phyloP scores from a whole-genome alignment of 1,140 invertebrate genomes.

The Habropoda laboriosa region DNA sequence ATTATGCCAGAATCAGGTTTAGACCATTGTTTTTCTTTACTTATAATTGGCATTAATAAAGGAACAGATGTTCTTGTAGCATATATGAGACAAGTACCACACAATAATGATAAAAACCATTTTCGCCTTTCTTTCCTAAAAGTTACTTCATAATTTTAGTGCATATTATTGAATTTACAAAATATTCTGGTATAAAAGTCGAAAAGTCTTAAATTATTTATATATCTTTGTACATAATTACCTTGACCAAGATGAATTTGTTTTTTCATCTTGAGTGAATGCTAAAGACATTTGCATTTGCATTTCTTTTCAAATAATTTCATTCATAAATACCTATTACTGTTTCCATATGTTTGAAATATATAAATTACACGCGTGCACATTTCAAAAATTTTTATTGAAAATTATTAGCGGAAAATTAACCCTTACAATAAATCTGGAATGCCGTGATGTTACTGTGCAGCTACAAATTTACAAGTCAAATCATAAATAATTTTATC shows the following conservation, averaged over 20 bases:
- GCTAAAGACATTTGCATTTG: constrained; percentile 49
- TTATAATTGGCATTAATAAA: constrained; percentile 85
- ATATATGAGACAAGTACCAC: constrained; percentile 87
- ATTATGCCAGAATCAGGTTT: constrained; percentile 88
- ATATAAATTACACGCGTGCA: background rate
- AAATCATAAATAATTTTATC: background rate
- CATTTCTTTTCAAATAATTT: constrained; percentile 38
- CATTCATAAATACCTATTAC: background rate
- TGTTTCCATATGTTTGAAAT: constrained; percentile 5
- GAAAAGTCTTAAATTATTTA: background rate
- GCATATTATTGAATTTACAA: background rate
- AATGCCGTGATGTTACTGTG: too few relatives aligned
- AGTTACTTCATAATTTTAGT: constrained; percentile 20
- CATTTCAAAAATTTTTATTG: background rate
- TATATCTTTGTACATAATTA: background rate
- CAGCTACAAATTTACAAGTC: background rate
- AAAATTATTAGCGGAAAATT: background rate
- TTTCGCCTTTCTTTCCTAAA: constrained; percentile 81
- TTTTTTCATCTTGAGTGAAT: constrained; percentile 35
- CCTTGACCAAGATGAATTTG: constrained; percentile 55
- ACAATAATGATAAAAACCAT: constrained; percentile 86
- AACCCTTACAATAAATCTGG: background rate
- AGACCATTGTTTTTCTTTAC: constrained; percentile 86
- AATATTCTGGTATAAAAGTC: background rate
- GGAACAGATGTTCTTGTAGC: constrained; percentile 87